Percentiles rank a stretch among this genome's conserved stretches.
These are phyloP conservation scores for Eudyptes chrysolophus DNA, from an alignment of 2,113 vertebrate genomes.

Conservation along the genomic window DNA sequence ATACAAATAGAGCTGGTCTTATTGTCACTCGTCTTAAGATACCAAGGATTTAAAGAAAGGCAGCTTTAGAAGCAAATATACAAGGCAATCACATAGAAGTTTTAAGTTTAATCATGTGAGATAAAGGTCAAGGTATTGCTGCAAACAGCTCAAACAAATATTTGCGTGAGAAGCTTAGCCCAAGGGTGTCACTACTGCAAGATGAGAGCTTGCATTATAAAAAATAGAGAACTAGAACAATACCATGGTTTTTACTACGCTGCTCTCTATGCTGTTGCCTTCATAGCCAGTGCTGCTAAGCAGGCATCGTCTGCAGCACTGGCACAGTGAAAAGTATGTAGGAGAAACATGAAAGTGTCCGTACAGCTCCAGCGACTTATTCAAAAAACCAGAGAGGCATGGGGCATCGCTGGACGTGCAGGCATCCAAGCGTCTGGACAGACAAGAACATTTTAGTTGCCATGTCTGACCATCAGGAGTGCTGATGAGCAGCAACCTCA, in stretches of 20 bases:
- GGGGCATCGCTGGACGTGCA: background rate
- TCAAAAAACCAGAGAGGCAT: background rate
- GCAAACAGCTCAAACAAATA: background rate
- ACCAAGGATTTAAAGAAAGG: background rate
- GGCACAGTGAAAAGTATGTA: background rate
- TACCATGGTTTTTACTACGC: background rate
- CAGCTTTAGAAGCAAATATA: background rate
- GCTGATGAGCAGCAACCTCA: background rate
- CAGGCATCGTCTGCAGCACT: background rate
- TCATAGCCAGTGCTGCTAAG: background rate
- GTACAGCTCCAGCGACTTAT: background rate
- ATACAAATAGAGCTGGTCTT: background rate
- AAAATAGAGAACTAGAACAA: background rate
- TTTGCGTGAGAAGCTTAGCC: background rate
- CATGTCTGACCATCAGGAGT: background rate
- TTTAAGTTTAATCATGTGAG: background rate
- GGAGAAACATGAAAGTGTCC: background rate
- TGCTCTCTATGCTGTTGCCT: background rate
- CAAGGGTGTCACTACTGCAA: background rate
- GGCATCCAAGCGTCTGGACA: background rate
- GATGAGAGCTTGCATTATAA: background rate
- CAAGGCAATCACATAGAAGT: background rate
- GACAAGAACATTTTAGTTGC: background rate
- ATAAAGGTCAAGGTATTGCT: slow-evolving; percentile 6
- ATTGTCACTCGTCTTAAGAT: background rate